Percentiles rank a stretch among this genome's conserved stretches.
Conservation (phyloP, 2,113 vertebrate species). For the Numenius arquata region DNA sequence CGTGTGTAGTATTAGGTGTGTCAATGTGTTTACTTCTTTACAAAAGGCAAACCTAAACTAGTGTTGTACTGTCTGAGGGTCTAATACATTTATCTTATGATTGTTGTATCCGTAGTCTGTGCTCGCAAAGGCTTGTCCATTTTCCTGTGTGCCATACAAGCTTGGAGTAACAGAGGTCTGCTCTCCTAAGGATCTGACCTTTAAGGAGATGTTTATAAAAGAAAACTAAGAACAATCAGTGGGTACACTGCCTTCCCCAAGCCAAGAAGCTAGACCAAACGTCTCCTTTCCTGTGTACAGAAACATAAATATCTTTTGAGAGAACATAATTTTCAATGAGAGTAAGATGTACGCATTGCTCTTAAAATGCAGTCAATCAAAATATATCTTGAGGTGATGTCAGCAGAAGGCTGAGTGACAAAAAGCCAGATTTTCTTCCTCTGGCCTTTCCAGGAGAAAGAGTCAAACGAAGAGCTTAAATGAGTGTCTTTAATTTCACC, state of each 20-base stretch:
- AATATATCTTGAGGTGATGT: neutral
- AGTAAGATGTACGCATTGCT: neutral
- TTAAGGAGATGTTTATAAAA: neutral
- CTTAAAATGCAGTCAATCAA: neutral
- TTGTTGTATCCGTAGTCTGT: neutral
- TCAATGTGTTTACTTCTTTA: neutral
- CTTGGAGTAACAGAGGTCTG: neutral
- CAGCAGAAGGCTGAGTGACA: neutral
- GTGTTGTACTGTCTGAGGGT: neutral
- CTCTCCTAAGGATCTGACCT: neutral
- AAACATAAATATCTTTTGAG: neutral
- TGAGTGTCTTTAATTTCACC: neutral
- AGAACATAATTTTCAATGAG: neutral
- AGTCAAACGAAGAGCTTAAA: neutral
- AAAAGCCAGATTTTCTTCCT: neutral
- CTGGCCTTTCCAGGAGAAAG: neutral
- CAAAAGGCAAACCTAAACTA: neutral
- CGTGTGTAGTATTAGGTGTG: neutral
- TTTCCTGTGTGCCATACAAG: neutral
- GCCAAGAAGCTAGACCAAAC: neutral
- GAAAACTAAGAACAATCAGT: neutral
- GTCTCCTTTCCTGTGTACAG: neutral
- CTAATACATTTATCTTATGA: neutral
- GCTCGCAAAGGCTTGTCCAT: neutral
- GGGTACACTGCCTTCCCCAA: neutral